Percentiles rank a stretch among this genome's conserved stretches.
Evolutionary conservation across 1,140 invertebrate genomes (phyloP).

Genomic region (Drosophila willistoni): DNA sequence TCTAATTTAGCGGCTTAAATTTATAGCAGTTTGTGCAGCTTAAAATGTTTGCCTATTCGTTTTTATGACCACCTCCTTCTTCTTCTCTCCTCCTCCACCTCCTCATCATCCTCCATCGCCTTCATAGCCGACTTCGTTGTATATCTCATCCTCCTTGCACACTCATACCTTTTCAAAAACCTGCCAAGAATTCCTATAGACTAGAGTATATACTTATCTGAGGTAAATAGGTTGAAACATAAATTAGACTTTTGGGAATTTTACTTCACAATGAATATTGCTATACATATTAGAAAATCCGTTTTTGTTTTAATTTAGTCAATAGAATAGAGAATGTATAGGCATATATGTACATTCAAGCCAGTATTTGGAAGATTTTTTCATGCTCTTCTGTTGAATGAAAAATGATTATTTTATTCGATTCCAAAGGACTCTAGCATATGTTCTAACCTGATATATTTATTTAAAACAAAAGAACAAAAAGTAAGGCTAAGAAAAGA

Average conservation of each 20-base stretch:
- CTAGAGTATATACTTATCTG: not conserved
- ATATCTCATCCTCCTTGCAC: not conserved
- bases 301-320: too few relatives aligned
- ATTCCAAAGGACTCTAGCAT: too few relatives aligned
- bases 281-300: too few relatives aligned
- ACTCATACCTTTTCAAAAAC: not conserved
- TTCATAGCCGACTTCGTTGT: not conserved
- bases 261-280: not conserved
- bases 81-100: not conserved
- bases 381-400: too few relatives aligned
- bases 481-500: too few relatives aligned
- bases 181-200: not conserved
- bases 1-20: conserved; percentile 76
- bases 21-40: conserved; percentile 72
- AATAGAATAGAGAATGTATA: not conserved
- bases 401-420: too few relatives aligned
- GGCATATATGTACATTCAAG: too few relatives aligned
- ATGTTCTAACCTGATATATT: too few relatives aligned
- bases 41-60: conserved; percentile 69
- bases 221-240: not conserved
- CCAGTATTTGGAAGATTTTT: too few relatives aligned
- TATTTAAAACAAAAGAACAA: too few relatives aligned
- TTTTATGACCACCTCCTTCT: conserved; percentile 53
- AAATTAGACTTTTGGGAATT: conserved; percentile 1
- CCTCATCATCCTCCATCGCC: not conserved